A percentile compares a stretch with the other conserved stretches of the same genome.
Evolutionary conservation across 2,113 vertebrate species (phyloP).

Genomic region (Pontoporia blainvillei): DNA sequence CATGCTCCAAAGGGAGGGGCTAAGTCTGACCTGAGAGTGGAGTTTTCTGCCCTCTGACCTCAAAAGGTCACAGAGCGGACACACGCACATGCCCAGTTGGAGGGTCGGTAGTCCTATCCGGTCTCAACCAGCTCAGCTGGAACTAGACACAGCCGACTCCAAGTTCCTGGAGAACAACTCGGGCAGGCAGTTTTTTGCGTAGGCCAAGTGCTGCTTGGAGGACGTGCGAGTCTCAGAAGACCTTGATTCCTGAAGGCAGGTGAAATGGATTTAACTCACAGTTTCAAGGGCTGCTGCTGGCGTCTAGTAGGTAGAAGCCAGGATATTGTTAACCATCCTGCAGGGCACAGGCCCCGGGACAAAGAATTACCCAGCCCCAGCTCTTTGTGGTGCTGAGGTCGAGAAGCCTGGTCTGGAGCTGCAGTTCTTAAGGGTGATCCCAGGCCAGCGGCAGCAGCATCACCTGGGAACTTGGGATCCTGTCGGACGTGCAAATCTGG

Average conservation of each 20-base stretch:
- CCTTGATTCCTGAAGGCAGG: neutral
- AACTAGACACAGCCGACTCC: neutral
- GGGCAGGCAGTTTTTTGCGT: neutral
- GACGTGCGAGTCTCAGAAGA: neutral
- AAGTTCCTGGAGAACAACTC: neutral
- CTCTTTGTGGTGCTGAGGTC: rapidly evolving
- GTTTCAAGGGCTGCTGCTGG: neutral
- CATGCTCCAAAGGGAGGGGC: too few species aligned
- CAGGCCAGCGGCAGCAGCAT: rapidly evolving
- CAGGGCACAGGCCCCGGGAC: rapidly evolving
- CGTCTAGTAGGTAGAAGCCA: neutral
- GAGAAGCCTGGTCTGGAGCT: too few species aligned
- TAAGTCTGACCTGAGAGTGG: too few species aligned
- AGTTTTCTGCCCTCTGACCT: neutral
- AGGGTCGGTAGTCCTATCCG: neutral
- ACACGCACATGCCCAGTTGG: neutral
- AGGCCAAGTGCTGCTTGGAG: neutral
- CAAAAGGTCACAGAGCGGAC: neutral
- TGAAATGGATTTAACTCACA: neutral
- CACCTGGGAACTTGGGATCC: rapidly evolving
- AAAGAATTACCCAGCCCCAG: rapidly evolving
- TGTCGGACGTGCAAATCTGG: rapidly evolving
- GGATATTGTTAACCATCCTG: neutral
- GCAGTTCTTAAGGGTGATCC: neutral
- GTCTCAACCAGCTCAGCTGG: neutral